A percentile compares a stretch with the other conserved stretches of the same genome.
Evolutionary conservation across 2,797 vertebrate species (phyloP).

Genomic region (Lacerta viridis): DNA sequence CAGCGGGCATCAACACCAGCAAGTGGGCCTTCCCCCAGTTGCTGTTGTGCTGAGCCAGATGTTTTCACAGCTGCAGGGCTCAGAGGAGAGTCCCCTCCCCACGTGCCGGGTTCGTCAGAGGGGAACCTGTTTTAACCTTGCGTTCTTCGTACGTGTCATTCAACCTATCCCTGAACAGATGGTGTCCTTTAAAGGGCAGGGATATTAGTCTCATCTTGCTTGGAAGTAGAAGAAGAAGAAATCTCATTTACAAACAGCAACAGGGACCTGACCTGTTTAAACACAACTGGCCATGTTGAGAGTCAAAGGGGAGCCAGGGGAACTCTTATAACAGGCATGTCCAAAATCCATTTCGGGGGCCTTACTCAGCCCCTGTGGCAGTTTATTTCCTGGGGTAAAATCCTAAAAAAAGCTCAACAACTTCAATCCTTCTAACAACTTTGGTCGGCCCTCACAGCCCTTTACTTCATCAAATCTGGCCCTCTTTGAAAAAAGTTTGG

Average conservation of each 20-base stretch:
- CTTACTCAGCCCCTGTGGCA: too few relatives aligned
- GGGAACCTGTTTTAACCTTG: constrained; percentile 13
- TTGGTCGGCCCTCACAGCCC: too few relatives aligned
- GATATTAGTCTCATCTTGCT: constrained; percentile 30
- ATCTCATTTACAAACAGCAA: constrained; percentile 54
- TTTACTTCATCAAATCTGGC: too few relatives aligned
- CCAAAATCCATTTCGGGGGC: too few relatives aligned
- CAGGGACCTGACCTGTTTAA: constrained; percentile 47
- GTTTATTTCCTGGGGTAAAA: too few relatives aligned
- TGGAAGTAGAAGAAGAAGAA: constrained; percentile 9
- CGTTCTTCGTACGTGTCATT: constrained; percentile 50
- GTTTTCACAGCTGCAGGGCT: constrained; percentile 14
- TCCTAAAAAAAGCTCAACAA: too few relatives aligned
- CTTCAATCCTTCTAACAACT: too few relatives aligned
- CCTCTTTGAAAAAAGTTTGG: too few relatives aligned
- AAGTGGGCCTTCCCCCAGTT: neutral
- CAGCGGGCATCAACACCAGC: fast-evolving
- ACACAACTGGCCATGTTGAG: fast-evolving
- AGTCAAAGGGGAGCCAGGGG: neutral
- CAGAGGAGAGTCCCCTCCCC: fast-evolving
- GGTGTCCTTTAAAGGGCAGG: constrained; percentile 66
- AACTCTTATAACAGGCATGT: neutral
- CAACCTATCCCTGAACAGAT: constrained; percentile 32
- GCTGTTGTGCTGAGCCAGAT: neutral
- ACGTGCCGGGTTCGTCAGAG: neutral